Evolutionary conservation across 2,113 vertebrate genomes (phyloP).

Genomic region (Tor tambroides): DNA sequence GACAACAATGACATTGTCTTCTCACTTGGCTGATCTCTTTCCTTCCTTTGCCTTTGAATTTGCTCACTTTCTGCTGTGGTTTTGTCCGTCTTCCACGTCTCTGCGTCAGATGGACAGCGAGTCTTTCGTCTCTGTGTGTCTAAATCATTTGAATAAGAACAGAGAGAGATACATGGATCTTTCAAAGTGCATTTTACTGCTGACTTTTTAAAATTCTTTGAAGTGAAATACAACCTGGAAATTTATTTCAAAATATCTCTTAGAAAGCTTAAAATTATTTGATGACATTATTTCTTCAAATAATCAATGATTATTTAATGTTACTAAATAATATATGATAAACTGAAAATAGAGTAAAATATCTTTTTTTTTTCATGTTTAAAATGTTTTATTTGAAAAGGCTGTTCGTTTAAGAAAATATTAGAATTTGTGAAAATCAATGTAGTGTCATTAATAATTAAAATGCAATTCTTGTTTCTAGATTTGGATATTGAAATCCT

Average conservation of each 20-base stretch:
- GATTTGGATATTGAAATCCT: neutral
- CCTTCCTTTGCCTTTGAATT: conserved; percentile 78
- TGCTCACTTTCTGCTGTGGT: conserved; percentile 76
- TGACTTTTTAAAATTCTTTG: conserved; percentile 55
- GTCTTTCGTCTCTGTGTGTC: conserved; percentile 26
- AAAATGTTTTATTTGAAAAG: neutral
- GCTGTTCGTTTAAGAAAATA: neutral
- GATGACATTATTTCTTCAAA: neutral
- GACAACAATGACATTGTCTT: conserved; percentile 73
- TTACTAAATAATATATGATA: neutral
- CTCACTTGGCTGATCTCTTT: conserved; percentile 75
- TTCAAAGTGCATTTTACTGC: neutral
- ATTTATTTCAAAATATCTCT: neutral
- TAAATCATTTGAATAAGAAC: conserved; percentile 34
- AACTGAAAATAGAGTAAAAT: neutral
- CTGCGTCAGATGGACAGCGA: conserved; percentile 54
- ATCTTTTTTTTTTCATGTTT: neutral
- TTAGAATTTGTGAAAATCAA: neutral
- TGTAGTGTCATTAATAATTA: neutral
- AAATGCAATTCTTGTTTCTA: neutral
- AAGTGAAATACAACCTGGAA: neutral
- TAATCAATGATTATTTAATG: neutral
- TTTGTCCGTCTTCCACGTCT: conserved; percentile 58
- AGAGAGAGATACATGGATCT: conserved; percentile 1
- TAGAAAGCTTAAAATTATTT: neutral